Base-by-base conservation (phyloP, 2,113 vertebrate species). In the Erythrocercus mccallii region DNA sequence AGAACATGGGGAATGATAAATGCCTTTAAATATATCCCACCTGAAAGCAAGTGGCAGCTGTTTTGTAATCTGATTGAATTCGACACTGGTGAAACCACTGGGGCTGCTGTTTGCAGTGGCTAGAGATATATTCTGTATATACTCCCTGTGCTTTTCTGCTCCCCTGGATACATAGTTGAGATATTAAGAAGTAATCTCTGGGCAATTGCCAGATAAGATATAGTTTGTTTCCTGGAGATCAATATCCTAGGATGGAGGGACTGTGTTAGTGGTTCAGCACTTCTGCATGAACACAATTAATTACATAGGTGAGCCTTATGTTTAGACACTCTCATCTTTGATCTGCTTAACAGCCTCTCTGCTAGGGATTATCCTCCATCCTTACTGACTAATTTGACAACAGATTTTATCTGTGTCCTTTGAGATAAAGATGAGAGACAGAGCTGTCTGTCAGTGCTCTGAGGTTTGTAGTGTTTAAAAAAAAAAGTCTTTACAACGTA, bases 351-450 rank as follows among this genome's bases (percentile, higher is more conserved):
- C 57, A 78, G 58, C 57, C 18, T 64, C 30, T 60, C 48, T 93
- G 44, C 79, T 70, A 92, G 48, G 30, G 64, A 74, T 88, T 94
- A 87, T 83, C 37, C 45, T 87, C 17, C 47, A 38, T 84, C 60
- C 40, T 86, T 45, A n/a, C 91, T 73, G 81, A 82, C 57, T 90
- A 79, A 94, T 95, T 91, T 68, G 62, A 78, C 79, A 92, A 72
- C 74, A 88, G 89, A 81, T 68, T 73, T 92, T 61, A 66, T 88
- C 86, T 25, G 0, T 71, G 81, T 92, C 81, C 86, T 88, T 84
- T 76, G 65, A 89, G 93, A 96, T 88, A 80, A 87, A 85, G 78
- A 88, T 95, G 73, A 91, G 87, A 88, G 76, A 54, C 13, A 25
- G 65, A 68, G 23, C 24, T 92, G 78, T 85, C 56, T 64, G 10